Conservation (phyloP, 1,140 invertebrate species). For the Psilanteris sp. region DNA sequence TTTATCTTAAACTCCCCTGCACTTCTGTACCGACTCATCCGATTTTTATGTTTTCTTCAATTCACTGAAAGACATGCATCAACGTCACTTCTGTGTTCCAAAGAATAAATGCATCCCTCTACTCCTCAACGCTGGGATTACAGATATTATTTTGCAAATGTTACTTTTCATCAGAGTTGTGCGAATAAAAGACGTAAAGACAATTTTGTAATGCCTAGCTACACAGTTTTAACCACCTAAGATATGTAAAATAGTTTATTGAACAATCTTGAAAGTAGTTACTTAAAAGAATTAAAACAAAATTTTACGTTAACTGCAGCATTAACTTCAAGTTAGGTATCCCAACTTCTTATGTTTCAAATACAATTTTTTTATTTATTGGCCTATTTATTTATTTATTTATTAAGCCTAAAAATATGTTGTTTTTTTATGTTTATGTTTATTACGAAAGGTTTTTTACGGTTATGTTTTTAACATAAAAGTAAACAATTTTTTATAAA, state of each 20-base stretch:
- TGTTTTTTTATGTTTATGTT: too few species aligned
- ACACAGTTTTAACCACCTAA: not conserved
- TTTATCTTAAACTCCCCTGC: constrained; percentile 35
- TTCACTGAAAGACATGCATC: constrained; percentile 26
- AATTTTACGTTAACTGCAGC: too few species aligned
- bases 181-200: constrained; percentile 16
- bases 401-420: too few species aligned
- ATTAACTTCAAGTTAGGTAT: too few species aligned
- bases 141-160: constrained; percentile 25
- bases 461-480: too few species aligned
- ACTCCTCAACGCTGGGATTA: not conserved
- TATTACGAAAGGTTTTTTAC: too few species aligned
- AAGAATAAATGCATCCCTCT: constrained; percentile 2
- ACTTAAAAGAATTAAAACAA: constrained; percentile 17
- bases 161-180: constrained; percentile 7
- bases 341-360: too few species aligned
- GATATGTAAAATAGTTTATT: constrained; percentile 1
- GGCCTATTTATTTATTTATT: too few species aligned
- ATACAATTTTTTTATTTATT: too few species aligned
- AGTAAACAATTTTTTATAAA: too few species aligned
- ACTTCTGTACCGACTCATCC: constrained; percentile 5
- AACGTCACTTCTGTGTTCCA: constrained; percentile 10
- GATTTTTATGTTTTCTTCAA: constrained; percentile 35
- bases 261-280: not conserved
- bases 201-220: constrained; percentile 16